Evolutionary conservation across 2,888 invertebrate species (phyloP).

Genomic region (Thyatira batis): DNA sequence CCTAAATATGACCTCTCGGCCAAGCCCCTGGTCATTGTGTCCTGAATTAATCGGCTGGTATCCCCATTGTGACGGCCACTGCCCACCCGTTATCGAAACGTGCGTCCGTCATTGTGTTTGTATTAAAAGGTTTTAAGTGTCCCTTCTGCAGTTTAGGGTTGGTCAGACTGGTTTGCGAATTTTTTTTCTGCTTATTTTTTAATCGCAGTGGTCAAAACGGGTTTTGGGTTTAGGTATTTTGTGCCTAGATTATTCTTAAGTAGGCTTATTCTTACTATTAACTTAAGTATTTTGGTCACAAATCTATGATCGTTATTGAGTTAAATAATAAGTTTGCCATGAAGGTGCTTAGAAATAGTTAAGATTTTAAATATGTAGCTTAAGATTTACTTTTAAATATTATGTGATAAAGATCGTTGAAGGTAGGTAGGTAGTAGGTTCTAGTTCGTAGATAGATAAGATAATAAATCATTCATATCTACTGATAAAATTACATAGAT

Average conservation of each 20-base stretch:
- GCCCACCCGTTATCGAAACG: slow-evolving; percentile 58
- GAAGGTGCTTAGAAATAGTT: too few species aligned
- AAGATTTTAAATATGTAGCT: too few species aligned
- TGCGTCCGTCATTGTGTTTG: slow-evolving; percentile 63
- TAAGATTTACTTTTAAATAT: too few species aligned
- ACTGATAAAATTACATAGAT: not conserved
- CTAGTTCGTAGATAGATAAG: not conserved
- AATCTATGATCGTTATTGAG: too few species aligned
- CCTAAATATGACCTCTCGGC: slow-evolving; percentile 79
- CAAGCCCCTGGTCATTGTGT: slow-evolving; percentile 73
- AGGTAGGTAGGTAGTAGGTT: too few species aligned
- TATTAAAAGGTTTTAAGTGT: slow-evolving; percentile 77
- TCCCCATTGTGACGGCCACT: slow-evolving; percentile 66
- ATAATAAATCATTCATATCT: not conserved
- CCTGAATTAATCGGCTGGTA: slow-evolving; percentile 77
- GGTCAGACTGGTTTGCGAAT: slow-evolving; percentile 49
- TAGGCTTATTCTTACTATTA: too few species aligned
- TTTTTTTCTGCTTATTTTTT: slow-evolving; percentile 26
- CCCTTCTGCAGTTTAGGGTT: slow-evolving; percentile 51
- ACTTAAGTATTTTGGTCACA: too few species aligned
- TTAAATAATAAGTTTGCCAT: too few species aligned
- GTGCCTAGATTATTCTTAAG: too few species aligned
- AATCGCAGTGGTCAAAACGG: slow-evolving; percentile 31
- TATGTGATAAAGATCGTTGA: too few species aligned
- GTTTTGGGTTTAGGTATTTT: slow-evolving; percentile 31